Percentiles rank a stretch among this genome's conserved stretches.
Conservation (phyloP, 2,113 vertebrate genomes). For the Rhineura floridana region DNA sequence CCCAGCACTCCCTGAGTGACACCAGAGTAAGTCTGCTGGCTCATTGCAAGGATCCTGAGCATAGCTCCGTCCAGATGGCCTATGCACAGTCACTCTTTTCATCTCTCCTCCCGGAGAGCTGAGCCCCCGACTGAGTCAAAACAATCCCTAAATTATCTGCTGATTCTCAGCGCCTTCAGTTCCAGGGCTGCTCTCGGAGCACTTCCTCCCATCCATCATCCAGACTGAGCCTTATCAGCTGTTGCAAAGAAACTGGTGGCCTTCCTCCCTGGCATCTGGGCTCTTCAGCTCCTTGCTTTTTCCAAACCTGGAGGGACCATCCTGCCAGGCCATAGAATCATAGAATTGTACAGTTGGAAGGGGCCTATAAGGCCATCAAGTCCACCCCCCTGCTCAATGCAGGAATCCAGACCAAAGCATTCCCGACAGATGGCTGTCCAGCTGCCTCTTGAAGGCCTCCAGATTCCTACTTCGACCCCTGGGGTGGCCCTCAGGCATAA, state of each 20-base stretch:
- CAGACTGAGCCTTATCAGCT: neutral
- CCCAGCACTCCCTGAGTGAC: neutral
- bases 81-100: rapidly evolving
- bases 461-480: neutral
- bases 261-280: neutral
- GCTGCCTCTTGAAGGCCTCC: no score
- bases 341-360: no score
- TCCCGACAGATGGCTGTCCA: no score
- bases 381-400: no score
- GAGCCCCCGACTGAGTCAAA: slow-evolving; percentile 26
- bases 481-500: neutral
- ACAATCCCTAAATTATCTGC: slow-evolving; percentile 21
- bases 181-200: neutral
- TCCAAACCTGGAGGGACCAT: neutral
- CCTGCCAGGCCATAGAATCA: neutral
- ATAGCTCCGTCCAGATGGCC: slow-evolving; percentile 42
- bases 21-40: neutral
- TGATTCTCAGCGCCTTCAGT: slow-evolving; percentile 24
- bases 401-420: no score
- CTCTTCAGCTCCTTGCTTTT: neutral
- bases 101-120: slow-evolving; percentile 38
- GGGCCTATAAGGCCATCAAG: no score
- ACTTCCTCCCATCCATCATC: neutral
- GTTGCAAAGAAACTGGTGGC: neutral
- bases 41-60: neutral